Base-by-base conservation (phyloP, 2,113 vertebrate genomes). In the Rhineura floridana region DNA sequence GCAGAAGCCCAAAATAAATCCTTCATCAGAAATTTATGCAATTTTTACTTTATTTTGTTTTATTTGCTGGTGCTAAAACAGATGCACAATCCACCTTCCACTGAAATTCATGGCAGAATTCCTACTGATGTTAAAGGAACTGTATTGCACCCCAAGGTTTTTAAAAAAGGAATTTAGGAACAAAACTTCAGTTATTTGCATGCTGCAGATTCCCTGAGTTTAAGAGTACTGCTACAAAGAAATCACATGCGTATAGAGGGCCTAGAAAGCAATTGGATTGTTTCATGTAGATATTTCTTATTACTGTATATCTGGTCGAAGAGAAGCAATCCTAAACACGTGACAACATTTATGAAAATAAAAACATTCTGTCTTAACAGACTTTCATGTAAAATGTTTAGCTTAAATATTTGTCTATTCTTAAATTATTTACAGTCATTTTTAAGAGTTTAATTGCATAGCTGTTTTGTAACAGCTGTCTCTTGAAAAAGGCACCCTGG, bases 21-120 rank as follows among this genome's bases (percentile, higher is more conserved):
- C 48, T 81, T 86, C 78, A 82, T 83, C 84, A 86, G 79, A 90
- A 76, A 59, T 48, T 42, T 88, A 88, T 88, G 87, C 72, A 86
- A 81, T n/a, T 70, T 59, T 59, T 59, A 59, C 21, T 59, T 59
- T n/a, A 13, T n/a, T 39, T 39, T 36, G 2, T 36, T 21, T 44
- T 72, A 62, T 67, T 73, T 73, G 48, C 36, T 67, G 63, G 63
- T 46, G 46, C 65, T 55, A 36, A 59, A 67, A 46, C 62, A 75
- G 44, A 59, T 33, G 59, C 19, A 67, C 6, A 76, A 50, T 83
- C 80, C n/a, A 77, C 70, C 81, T 83, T 36, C 84, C 73, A n/a
- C 4, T 77, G 73, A 86, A 63, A 65, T 48, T 15, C 6, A 15
- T 77, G 84, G 55, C 72, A 77, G 63, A 77, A 86, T 59, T 76